Conservation (phyloP, 2,113 vertebrate species). For the Neotoma lepida region DNA sequence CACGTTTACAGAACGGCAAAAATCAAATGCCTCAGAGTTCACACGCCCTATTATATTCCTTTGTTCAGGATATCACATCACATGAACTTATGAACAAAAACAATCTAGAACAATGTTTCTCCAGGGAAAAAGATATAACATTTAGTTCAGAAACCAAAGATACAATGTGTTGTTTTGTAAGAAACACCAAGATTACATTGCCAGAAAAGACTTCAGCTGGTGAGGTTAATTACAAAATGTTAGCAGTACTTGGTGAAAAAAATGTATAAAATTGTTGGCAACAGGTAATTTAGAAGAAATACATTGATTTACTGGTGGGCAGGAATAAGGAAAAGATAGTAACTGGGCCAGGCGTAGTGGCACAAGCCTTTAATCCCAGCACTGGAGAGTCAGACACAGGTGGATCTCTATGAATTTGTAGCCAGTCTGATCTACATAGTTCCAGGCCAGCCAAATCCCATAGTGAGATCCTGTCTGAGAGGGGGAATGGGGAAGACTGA, state of each 20-base stretch:
- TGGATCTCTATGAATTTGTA: neutral
- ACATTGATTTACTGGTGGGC: neutral
- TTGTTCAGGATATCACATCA: neutral
- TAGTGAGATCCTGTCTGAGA: neutral
- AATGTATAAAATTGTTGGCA: neutral
- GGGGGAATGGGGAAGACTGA: neutral
- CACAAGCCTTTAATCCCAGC: neutral
- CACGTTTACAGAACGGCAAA: neutral
- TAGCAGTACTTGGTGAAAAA: neutral
- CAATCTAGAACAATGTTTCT: conserved; percentile 13
- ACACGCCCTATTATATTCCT: neutral
- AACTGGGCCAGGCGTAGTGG: neutral
- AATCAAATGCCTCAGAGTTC: neutral
- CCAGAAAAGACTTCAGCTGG: neutral
- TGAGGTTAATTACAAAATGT: neutral
- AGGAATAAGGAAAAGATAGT: neutral
- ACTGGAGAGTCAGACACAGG: neutral
- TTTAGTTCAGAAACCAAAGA: conserved; percentile 25
- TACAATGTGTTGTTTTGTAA: neutral
- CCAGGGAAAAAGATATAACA: neutral
- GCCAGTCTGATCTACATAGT: neutral
- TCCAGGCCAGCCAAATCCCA: neutral
- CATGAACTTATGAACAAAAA: conserved; percentile 28
- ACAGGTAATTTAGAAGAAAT: conserved; percentile 29
- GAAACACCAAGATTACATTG: neutral